phyloP scores from a whole-genome alignment of 2,888 invertebrate species.

The Meiosimyza platycephala region DNA sequence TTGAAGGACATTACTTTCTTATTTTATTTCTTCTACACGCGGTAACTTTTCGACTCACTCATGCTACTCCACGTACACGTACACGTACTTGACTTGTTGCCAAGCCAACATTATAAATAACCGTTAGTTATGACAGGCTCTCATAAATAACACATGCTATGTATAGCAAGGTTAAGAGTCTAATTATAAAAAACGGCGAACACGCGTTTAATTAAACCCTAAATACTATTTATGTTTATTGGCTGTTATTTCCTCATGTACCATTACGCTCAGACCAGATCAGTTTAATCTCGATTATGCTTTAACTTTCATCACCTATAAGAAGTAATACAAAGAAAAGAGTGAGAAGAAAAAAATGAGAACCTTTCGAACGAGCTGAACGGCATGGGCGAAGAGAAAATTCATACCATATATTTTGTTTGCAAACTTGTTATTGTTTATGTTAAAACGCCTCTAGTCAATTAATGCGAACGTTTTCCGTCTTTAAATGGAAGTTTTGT shows the following conservation, averaged over 20 bases:
- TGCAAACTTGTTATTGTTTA: conserved; percentile 10
- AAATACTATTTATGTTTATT: conserved; percentile 2
- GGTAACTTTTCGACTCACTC: not conserved
- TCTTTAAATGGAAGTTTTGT: not conserved
- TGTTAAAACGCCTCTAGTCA: conserved; percentile 20
- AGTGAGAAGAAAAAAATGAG: too few species aligned
- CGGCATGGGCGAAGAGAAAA: too few species aligned
- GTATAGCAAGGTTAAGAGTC: conserved; percentile 1
- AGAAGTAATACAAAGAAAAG: too few species aligned
- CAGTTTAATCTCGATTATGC: too few species aligned
- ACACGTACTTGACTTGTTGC: too few species aligned
- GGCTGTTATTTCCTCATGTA: conserved; percentile 1
- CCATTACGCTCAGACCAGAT: not conserved
- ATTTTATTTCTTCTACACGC: not conserved
- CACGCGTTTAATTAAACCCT: conserved; percentile 8
- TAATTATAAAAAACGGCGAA: conserved; percentile 8
- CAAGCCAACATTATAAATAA: not conserved
- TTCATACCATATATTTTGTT: too few species aligned
- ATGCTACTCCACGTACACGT: not conserved
- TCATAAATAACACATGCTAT: conserved; percentile 3
- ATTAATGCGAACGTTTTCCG: conserved; percentile 1
- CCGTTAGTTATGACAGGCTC: conserved; percentile 19
- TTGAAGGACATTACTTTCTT: conserved; percentile 10
- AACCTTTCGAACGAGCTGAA: too few species aligned
- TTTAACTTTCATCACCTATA: too few species aligned